These are phyloP conservation scores for Phytoseiulus persimilis DNA, from an alignment of 2,888 invertebrate species.

Conservation along the genomic window DNA sequence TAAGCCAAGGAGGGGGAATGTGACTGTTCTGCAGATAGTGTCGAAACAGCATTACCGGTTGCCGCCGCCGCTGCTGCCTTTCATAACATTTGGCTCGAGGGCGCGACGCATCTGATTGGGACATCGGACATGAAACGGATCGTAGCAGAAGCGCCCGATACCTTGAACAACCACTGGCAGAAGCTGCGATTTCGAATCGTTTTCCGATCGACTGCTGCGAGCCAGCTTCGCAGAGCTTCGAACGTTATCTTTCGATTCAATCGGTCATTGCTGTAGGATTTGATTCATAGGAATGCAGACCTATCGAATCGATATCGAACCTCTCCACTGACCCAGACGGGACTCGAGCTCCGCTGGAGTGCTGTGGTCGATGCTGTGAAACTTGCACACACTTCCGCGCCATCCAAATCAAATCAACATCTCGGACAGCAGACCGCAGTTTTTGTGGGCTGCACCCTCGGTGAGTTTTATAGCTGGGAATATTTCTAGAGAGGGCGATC, in stretches of 20 bases:
- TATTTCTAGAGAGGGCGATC: not conserved
- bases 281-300: not conserved
- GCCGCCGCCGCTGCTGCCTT: too few species aligned
- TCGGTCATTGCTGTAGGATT: not conserved
- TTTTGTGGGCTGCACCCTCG: not conserved
- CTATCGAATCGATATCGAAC: not conserved
- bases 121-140: too few species aligned
- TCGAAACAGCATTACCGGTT: too few species aligned
- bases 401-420: not conserved
- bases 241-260: not conserved
- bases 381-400: not conserved
- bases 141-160: too few species aligned
- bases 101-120: too few species aligned
- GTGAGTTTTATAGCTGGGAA: not conserved
- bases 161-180: too few species aligned
- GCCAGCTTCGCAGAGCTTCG: not conserved
- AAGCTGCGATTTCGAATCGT: too few species aligned
- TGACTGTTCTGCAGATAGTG: too few species aligned
- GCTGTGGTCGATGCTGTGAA: not conserved
- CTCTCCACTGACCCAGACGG: not conserved
- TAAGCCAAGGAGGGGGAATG: too few species aligned
- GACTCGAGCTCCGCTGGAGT: not conserved
- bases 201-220: too few species aligned
- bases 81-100: too few species aligned
- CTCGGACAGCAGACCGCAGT: not conserved